Base-by-base conservation (phyloP, 2,888 invertebrate genomes). In the Pollenia labialis region DNA sequence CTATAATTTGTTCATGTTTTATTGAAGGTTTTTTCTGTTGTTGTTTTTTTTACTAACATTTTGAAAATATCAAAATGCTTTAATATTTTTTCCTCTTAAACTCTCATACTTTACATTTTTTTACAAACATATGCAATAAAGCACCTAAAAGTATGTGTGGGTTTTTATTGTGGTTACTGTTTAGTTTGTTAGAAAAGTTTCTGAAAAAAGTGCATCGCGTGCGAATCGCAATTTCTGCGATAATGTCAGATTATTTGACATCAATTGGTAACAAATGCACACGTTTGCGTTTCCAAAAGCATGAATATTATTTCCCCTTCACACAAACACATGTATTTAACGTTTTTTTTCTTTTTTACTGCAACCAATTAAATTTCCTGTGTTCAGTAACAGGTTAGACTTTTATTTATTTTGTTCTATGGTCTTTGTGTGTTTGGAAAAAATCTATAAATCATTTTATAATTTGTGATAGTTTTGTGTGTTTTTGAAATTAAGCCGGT, bases 211-310 rank as follows among this genome's bases (percentile, higher is more conserved):
- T 86, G 87, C 87, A 91, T 91, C 91, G 91, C 91, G 91, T 91
- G 91, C 89, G 88, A 84, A 84, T 86, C 85, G 89, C 89, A 90
- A 91, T 90, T 91, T 91, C 90, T 91, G 89, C 89, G 90, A 90
- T 91, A 88, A 88, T 90, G 91, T 91, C 91, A 90, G 81, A 84
- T 87, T 81, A 68, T 81, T 87, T 87, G 87, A 84, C 87, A 87
- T 84, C 87, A 81, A 87, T 84, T 84, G 87, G 81, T 81, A 84
- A 69, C 87, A 84, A 77, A 84, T 87, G 87, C 81, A 87, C 81
- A 87, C 87, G 81, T 87, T 87, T 87, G 72, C 83, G 72, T 87
- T 77, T 81, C 16, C 16, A 66, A 80, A 58, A 77, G 23, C 72
- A 83, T 75, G 58, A 75, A 77, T 32, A 32, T 85, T 69, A 69